Evolutionary conservation across 1,140 invertebrate species (phyloP).

Genomic region (Bombus huntii): DNA sequence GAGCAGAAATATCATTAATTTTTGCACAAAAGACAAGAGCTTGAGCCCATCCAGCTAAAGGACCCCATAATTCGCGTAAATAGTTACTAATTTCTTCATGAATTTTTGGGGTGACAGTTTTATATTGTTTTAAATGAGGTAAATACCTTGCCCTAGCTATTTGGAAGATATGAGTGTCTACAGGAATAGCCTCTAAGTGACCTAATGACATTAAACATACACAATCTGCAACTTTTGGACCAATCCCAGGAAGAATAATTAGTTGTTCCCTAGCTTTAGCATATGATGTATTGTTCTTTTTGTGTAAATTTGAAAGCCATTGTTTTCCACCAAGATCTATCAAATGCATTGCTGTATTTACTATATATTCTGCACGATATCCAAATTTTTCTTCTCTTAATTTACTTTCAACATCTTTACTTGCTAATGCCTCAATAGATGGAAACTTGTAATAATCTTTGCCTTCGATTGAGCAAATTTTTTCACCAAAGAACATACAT

Average conservation of each 20-base stretch:
- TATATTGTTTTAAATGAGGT: slow-evolving; percentile 89
- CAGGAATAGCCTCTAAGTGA: slow-evolving; percentile 94
- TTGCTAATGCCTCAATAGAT: slow-evolving; percentile 85
- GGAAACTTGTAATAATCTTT: slow-evolving; percentile 92
- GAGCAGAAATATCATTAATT: slow-evolving; percentile 70
- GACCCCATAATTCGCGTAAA: slow-evolving; percentile 92
- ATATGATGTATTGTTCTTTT: slow-evolving; percentile 85
- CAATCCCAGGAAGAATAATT: slow-evolving; percentile 92
- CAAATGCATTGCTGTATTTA: slow-evolving; percentile 88
- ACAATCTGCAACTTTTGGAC: slow-evolving; percentile 98
- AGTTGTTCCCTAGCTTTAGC: slow-evolving; percentile 88
- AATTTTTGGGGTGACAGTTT: slow-evolving; percentile 91
- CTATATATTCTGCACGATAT: slow-evolving; percentile 94
- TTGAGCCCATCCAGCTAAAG: slow-evolving; percentile 97
- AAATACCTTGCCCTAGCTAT: slow-evolving; percentile 92
- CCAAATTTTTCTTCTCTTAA: slow-evolving; percentile 94
- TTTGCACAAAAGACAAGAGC: slow-evolving; percentile 86
- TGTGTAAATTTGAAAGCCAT: slow-evolving; percentile 89
- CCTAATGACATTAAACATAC: slow-evolving; percentile 98
- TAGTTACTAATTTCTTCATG: slow-evolving; percentile 93
- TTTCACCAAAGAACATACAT: slow-evolving; percentile 90
- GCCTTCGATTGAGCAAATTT: slow-evolving; percentile 87
- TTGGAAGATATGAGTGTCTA: slow-evolving; percentile 98
- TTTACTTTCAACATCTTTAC: slow-evolving; percentile 86
- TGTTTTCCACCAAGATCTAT: slow-evolving; percentile 85